These are phyloP conservation scores for Heliconius ismenius DNA, from an alignment of 2,888 invertebrate species.

Conservation along the genomic window DNA sequence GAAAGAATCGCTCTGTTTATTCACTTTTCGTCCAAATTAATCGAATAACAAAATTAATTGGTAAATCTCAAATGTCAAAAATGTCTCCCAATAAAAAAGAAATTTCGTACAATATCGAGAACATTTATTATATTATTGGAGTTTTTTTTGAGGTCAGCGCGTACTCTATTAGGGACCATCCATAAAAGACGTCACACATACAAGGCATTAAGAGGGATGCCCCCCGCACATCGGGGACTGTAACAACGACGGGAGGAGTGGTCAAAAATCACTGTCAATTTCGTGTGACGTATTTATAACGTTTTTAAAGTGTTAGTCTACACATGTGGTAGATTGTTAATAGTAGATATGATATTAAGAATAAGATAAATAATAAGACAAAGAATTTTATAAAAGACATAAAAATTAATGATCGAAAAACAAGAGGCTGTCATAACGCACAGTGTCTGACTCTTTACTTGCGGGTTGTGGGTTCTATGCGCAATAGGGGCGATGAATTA, in stretches of 20 bases:
- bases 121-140: slow-evolving; percentile 31
- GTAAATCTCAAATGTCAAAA: neutral
- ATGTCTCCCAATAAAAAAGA: slow-evolving; percentile 13
- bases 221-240: no score
- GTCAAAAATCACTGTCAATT: no score
- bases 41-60: neutral
- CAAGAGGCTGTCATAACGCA: neutral
- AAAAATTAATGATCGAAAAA: no score
- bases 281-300: no score
- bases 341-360: no score
- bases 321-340: no score
- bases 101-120: slow-evolving; percentile 10
- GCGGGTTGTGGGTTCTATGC: neutral
- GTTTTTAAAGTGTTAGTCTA: no score
- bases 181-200: neutral
- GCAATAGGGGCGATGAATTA: neutral
- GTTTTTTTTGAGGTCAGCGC: slow-evolving; percentile 35
- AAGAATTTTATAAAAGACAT: no score
- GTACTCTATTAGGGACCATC: slow-evolving; percentile 3
- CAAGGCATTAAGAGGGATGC: no score
- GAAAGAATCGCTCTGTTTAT: neutral
- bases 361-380: no score
- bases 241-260: no score
- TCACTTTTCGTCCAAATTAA: no score
- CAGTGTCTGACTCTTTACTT: neutral